Percentiles rank a stretch among this genome's conserved stretches.
These are phyloP conservation scores for Cossypha dichroa DNA, from an alignment of 2,797 vertebrate genomes.

Conservation along the genomic window DNA sequence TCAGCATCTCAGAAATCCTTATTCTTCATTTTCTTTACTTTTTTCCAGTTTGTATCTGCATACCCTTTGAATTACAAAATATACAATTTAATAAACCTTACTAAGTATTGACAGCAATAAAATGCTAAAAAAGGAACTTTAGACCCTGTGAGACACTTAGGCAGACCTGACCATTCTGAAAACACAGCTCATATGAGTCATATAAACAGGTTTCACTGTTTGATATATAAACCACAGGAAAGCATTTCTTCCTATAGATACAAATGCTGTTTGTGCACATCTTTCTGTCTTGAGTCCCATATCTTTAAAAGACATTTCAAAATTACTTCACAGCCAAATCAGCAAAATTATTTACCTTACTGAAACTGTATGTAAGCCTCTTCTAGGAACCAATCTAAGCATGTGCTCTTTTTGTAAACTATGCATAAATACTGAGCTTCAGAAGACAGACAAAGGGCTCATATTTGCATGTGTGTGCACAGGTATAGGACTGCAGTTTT, in stretches of 20 bases:
- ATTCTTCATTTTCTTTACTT: background rate
- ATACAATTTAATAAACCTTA: background rate
- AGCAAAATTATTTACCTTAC: background rate
- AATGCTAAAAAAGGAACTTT: background rate
- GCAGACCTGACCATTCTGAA: background rate
- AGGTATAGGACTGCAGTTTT: background rate
- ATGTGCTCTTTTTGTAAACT: background rate
- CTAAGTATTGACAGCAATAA: background rate
- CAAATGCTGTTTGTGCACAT: background rate
- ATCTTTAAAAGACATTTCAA: background rate
- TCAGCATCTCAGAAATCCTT: background rate
- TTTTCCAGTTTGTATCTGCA: background rate
- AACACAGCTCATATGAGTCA: background rate
- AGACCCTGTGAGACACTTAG: background rate
- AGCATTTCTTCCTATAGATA: background rate
- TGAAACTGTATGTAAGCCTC: accelerated
- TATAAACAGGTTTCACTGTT: background rate
- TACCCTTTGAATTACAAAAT: background rate
- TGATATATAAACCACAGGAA: background rate
- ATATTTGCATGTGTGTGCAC: background rate
- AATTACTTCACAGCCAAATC: background rate
- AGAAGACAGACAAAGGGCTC: background rate
- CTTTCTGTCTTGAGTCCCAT: background rate
- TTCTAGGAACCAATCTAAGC: background rate
- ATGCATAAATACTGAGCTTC: background rate